These are phyloP conservation scores for Campylomormyrus numenius DNA, from an alignment of 2,113 vertebrate species.

Conservation along the genomic window DNA sequence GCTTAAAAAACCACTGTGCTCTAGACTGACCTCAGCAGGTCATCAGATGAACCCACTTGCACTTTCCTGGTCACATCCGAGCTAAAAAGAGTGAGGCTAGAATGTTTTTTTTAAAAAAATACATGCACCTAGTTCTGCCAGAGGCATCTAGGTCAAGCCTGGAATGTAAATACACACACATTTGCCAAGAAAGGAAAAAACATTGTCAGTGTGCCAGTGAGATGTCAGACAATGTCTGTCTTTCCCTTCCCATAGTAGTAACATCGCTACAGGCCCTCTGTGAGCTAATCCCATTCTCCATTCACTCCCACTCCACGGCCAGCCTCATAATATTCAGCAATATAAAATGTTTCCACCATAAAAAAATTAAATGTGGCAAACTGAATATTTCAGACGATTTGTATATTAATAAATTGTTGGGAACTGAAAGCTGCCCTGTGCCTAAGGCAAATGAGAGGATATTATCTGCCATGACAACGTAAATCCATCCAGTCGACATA, in stretches of 20 bases:
- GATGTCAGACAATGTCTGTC: background rate
- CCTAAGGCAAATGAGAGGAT: background rate
- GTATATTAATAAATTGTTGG: slow-evolving; percentile 1
- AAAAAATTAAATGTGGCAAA: slow-evolving; percentile 11
- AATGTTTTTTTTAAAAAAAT: background rate
- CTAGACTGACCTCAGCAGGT: background rate
- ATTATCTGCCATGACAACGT: background rate
- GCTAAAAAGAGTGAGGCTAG: background rate
- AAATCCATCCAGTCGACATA: background rate
- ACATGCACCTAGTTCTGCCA: background rate
- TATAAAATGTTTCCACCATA: background rate
- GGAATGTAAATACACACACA: background rate
- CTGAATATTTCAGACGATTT: background rate
- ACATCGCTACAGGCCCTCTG: background rate
- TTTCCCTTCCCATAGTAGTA: background rate
- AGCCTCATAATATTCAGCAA: background rate
- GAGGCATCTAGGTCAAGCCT: background rate
- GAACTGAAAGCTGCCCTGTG: background rate
- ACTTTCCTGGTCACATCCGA: background rate
- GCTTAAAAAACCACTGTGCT: background rate
- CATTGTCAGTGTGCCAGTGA: background rate
- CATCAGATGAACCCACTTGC: background rate
- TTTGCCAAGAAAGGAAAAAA: background rate
- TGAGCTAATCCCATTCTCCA: background rate
- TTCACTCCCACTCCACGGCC: background rate